Evolutionary conservation across 2,888 invertebrate species (phyloP), one percentile per base, ranked within the genome.

Genomic region (Cephus nigrinus): DNA sequence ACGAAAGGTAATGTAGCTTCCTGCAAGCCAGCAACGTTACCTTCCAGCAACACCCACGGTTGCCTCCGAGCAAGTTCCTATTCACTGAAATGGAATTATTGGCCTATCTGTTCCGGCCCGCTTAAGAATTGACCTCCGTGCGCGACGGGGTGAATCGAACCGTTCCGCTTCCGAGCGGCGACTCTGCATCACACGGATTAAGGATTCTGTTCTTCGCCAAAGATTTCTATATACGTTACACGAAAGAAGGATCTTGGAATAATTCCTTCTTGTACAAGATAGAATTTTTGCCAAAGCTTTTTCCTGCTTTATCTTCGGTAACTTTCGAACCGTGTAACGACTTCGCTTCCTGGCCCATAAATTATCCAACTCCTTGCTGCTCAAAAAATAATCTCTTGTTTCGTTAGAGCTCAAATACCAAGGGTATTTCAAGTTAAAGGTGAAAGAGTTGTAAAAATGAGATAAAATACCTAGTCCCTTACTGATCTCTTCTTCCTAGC

Each of bases 91-190:
- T 76, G 78, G 77, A 81, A 80, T 76, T 69, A 76, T 76, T 77
- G 76, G 73, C 76, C 73, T 34, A 80, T 68, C 40, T 76, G 69
- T 79, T 73, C 73, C 72, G 15, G 34, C 55, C 79, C 69, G 76
- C 75, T 80, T 75, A 80, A 78, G 76, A 79, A 80, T 80, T 80
- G 81, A 80, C 80, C 77, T 78, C 74, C 55, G 76, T 69, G 71
- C 31, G 69, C 80, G 74, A 75, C 72, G 77, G 69, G 79, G 80
- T 76, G 78, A 80, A 78, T 81, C 76, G 80, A 78, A 69, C 71
- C 81, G 78, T 78, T 80, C 75, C 76, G 78, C 76, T 81, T 74
- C 72, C 73, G 73, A 30, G 55, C 74, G 75, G 74, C 74, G 77
- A 40, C 69, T 40, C 73, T 75, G 68, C 76, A 77, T 35, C n/a